Percentiles rank a stretch among this genome's conserved stretches.
Evolutionary conservation across 2,797 vertebrate species (phyloP).

Genomic region (Apogon hyalosoma): DNA sequence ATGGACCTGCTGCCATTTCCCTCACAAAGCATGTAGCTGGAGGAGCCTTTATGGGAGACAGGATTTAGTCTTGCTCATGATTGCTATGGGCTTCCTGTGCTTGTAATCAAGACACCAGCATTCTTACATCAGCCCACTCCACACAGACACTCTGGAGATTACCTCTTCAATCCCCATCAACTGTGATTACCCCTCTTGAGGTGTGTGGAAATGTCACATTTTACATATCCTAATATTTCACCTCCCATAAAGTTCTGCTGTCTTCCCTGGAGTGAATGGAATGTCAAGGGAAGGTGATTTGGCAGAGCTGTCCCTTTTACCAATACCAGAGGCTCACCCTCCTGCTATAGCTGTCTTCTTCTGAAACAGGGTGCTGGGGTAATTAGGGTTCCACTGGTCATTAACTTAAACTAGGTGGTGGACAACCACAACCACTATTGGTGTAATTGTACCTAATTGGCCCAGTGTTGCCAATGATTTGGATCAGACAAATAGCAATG

Average conservation of each 20-base stretch:
- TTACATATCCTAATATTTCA: conserved; percentile 86
- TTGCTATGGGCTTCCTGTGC: conserved; percentile 53
- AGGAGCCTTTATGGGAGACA: conserved; percentile 47
- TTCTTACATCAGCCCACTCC: conserved; percentile 61
- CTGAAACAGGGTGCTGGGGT: conserved; percentile 60
- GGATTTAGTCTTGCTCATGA: conserved; percentile 43
- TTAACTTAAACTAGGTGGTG: conserved; percentile 72
- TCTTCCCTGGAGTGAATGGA: conserved; percentile 57
- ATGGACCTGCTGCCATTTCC: conserved; percentile 38
- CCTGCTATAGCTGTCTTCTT: conserved; percentile 42
- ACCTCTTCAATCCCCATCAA: conserved; percentile 79
- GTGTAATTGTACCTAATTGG: conserved; percentile 86
- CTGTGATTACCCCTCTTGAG: conserved; percentile 80
- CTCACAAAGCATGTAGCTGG: conserved; percentile 50
- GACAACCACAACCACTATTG: conserved; percentile 62
- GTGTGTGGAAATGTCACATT: conserved; percentile 84
- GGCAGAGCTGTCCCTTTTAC: conserved; percentile 38
- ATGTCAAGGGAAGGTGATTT: conserved; percentile 68
- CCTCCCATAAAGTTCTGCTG: conserved; percentile 60
- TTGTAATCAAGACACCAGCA: conserved; percentile 75
- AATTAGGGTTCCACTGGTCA: conserved; percentile 70
- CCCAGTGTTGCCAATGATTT: conserved; percentile 78
- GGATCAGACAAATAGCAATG: conserved; percentile 83
- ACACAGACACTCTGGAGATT: conserved; percentile 68
- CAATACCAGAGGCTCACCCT: conserved; percentile 31